phyloP scores from a whole-genome alignment of 2,113 vertebrate species.

The Silurus glanis region DNA sequence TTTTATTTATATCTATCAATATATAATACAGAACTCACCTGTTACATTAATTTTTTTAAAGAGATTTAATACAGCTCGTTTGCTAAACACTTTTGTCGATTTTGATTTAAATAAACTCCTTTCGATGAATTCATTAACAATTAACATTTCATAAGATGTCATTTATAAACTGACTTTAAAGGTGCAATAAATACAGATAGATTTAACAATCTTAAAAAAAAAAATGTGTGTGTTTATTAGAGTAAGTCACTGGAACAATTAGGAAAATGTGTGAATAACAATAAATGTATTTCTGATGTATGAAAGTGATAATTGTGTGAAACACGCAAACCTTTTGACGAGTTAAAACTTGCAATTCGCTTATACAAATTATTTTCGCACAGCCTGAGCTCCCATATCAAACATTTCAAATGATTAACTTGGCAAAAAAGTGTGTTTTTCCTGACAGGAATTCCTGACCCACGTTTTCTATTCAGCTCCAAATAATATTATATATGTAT shows the following conservation, averaged over 20 bases:
- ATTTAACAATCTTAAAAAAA: not conserved
- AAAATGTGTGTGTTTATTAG: not conserved
- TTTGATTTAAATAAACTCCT: not conserved
- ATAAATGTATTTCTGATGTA: not conserved
- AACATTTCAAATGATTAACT: too few relatives aligned
- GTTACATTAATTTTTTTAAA: not conserved
- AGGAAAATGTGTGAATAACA: not conserved
- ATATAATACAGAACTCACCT: too few relatives aligned
- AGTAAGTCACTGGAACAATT: not conserved
- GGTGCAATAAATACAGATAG: not conserved
- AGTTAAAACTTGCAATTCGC: not conserved
- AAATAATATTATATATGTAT: not conserved
- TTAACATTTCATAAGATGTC: not conserved
- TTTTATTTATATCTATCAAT: too few relatives aligned
- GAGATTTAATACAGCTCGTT: too few relatives aligned
- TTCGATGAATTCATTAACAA: not conserved
- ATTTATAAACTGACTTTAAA: not conserved
- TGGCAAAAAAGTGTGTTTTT: too few relatives aligned
- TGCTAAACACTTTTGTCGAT: not conserved
- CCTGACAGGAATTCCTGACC: not conserved
- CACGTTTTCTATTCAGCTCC: not conserved
- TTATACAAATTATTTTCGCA: not conserved
- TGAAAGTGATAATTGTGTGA: not conserved
- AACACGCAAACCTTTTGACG: not conserved
- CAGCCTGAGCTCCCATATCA: not conserved